phyloP scores from a whole-genome alignment of 2,888 invertebrate genomes.

The Nipponacmea schrenckii region DNA sequence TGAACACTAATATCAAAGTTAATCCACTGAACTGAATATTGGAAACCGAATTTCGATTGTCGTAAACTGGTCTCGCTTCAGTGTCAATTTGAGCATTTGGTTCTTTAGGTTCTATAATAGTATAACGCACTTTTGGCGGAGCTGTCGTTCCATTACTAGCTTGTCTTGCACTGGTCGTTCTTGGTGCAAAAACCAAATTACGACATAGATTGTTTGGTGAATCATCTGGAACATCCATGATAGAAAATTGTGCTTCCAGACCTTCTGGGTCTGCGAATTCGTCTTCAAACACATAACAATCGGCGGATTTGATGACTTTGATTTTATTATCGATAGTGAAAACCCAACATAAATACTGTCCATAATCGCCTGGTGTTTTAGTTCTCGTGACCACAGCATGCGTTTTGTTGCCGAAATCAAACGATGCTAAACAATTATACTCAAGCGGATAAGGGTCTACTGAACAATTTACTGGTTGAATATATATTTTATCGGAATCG shows the following conservation, averaged over 20 bases:
- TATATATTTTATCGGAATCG: slow-evolving; percentile 27
- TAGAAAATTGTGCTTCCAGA: slow-evolving; percentile 9
- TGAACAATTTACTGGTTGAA: slow-evolving; percentile 23
- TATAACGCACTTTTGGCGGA: slow-evolving; percentile 9
- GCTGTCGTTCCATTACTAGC: slow-evolving; percentile 9
- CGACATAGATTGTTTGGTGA: slow-evolving; percentile 5
- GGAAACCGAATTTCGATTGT: background rate
- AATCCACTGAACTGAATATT: background rate
- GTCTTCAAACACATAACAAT: slow-evolving; percentile 18
- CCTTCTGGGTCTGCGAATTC: slow-evolving; percentile 13
- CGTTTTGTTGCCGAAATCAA: slow-evolving; percentile 41
- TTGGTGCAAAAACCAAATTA: background rate
- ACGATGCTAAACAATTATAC: slow-evolving; percentile 46
- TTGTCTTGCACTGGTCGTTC: background rate
- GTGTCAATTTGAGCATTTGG: background rate
- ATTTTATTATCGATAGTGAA: slow-evolving; percentile 39
- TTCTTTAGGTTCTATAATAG: background rate
- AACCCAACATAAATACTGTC: slow-evolving; percentile 48
- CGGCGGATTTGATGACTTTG: slow-evolving; percentile 26
- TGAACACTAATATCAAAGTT: background rate
- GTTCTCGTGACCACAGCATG: slow-evolving; percentile 45
- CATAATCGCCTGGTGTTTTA: slow-evolving; percentile 8
- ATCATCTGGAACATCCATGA: background rate
- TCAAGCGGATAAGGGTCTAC: slow-evolving; percentile 26
- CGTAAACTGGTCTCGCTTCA: background rate